These are phyloP conservation scores for Halictus quadricinctus DNA, from an alignment of 2,888 invertebrate species.

Conservation along the genomic window DNA sequence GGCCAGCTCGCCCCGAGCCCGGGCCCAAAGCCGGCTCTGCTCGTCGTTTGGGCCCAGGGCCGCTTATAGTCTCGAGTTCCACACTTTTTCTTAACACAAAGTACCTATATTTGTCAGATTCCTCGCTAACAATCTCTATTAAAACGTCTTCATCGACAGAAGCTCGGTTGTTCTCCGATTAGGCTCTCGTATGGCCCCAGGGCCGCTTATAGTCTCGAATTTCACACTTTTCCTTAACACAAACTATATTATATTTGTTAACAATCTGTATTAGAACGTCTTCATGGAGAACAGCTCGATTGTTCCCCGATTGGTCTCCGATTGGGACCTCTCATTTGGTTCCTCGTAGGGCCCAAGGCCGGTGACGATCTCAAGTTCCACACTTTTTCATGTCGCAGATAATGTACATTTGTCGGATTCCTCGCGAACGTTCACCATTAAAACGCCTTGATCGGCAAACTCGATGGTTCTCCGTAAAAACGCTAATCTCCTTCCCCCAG, in stretches of 20 bases:
- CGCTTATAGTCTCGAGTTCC: conserved; percentile 56
- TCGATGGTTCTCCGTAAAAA: conserved; percentile 53
- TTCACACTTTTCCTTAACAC: neutral
- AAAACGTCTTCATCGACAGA: neutral
- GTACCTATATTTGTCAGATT: neutral
- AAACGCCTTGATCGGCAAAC: neutral
- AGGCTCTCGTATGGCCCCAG: conserved; percentile 62
- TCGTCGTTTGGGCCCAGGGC: conserved; percentile 67
- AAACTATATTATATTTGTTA: neutral
- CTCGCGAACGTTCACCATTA: neutral
- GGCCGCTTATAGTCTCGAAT: conserved; percentile 61
- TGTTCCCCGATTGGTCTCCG: conserved; percentile 66
- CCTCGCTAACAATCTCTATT: neutral
- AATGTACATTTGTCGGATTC: too few relatives aligned
- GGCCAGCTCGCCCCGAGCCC: conserved; percentile 44
- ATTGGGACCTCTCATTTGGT: too few relatives aligned
- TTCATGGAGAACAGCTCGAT: neutral
- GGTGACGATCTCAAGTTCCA: conserved; percentile 51
- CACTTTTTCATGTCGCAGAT: conserved; percentile 2
- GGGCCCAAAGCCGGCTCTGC: conserved; percentile 61
- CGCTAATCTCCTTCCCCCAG: neutral
- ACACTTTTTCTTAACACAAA: neutral
- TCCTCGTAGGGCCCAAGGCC: too few relatives aligned
- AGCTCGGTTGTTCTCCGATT: conserved; percentile 55
- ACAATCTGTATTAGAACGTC: neutral